Evolutionary conservation across 2,888 invertebrate genomes (phyloP).

Genomic region (Coelinius sp.): DNA sequence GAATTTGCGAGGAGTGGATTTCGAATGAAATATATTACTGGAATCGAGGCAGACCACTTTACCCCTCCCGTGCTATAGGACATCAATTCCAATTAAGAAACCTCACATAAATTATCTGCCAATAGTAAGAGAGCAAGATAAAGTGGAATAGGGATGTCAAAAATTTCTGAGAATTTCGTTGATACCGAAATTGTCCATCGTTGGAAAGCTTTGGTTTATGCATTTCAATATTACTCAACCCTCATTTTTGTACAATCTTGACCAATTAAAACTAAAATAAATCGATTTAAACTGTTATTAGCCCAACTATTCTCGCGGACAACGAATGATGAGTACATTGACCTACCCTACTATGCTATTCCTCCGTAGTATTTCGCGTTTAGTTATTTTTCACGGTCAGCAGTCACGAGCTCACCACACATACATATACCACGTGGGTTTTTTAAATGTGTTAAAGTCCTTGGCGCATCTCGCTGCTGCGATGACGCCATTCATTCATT

Average conservation of each 20-base stretch:
- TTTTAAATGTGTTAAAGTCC: slow-evolving; percentile 9
- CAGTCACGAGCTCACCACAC: slow-evolving; percentile 32
- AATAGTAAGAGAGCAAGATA: neutral
- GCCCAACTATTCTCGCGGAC: neutral
- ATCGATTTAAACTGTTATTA: slow-evolving; percentile 2
- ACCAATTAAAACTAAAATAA: neutral
- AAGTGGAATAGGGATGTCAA: neutral
- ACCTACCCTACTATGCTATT: slow-evolving; percentile 35
- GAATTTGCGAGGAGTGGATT: slow-evolving; percentile 20
- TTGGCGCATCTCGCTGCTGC: slow-evolving; percentile 41
- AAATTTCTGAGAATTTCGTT: neutral
- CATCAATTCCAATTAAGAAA: slow-evolving; percentile 33
- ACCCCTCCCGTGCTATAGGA: neutral
- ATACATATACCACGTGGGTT: slow-evolving; percentile 14
- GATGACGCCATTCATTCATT: slow-evolving; percentile 68
- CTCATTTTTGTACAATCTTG: neutral
- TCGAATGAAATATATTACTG: slow-evolving; percentile 10
- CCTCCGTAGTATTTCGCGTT: slow-evolving; percentile 17
- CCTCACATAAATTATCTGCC: slow-evolving; percentile 17
- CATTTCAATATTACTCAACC: neutral
- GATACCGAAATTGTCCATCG: neutral
- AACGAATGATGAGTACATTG: slow-evolving; percentile 23
- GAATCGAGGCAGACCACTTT: slow-evolving; percentile 3
- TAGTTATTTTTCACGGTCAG: slow-evolving; percentile 38
- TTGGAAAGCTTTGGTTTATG: neutral